phyloP scores from a whole-genome alignment of 1,140 invertebrate genomes.

The Oedothorax gibbosus region DNA sequence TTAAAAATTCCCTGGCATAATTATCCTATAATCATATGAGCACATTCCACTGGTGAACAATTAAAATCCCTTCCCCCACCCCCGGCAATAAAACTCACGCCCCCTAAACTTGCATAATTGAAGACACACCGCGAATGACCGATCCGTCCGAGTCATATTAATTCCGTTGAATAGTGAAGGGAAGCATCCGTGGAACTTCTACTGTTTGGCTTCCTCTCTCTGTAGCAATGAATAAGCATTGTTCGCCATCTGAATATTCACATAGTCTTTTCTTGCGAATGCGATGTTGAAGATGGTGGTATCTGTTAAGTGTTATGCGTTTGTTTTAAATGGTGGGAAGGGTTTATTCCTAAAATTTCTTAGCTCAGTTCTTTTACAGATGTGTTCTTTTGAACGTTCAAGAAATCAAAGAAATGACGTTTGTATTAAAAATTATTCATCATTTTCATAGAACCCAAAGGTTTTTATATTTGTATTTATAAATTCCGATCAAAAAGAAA shows the following conservation, averaged over 20 bases:
- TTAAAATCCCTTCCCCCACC: slow-evolving; percentile 14
- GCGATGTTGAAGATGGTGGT: too few species aligned
- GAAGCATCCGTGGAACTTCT: slow-evolving; percentile 35
- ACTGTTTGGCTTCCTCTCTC: slow-evolving; percentile 30
- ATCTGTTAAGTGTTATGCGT: too few species aligned
- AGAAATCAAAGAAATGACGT: too few species aligned
- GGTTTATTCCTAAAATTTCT: too few species aligned
- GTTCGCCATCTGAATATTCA: slow-evolving; percentile 18
- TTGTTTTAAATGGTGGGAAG: too few species aligned
- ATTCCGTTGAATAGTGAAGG: slow-evolving; percentile 28
- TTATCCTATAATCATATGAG: slow-evolving; percentile 26
- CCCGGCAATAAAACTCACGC: neutral
- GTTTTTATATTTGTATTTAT: too few species aligned
- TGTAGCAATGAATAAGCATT: slow-evolving; percentile 26
- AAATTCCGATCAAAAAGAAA: too few species aligned
- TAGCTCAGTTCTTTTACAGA: too few species aligned
- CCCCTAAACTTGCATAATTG: slow-evolving; percentile 34
- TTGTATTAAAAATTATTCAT: too few species aligned
- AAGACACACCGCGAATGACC: neutral
- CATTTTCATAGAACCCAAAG: too few species aligned
- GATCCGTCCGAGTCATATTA: slow-evolving; percentile 29
- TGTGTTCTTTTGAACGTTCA: too few species aligned
- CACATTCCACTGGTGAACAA: slow-evolving; percentile 22
- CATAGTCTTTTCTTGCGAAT: neutral
- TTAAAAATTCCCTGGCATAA: slow-evolving; percentile 34